Evolutionary conservation across 2,797 vertebrate genomes (phyloP).

Genomic region (Limnodromus scolopaceus): DNA sequence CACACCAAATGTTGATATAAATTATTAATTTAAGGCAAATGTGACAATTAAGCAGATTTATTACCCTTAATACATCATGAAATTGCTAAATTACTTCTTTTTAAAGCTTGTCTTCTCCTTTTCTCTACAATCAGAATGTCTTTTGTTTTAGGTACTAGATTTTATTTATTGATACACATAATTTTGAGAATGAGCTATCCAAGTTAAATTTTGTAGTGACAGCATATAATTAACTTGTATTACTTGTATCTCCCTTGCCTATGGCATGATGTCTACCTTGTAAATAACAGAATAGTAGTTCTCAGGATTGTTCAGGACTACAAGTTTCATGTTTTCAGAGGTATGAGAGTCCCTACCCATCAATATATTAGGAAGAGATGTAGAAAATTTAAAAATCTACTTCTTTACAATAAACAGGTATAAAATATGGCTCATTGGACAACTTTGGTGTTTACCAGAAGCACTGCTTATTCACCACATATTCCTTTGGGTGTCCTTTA

Average conservation of each 20-base stretch:
- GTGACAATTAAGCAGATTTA: slow-evolving; percentile 66
- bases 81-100: slow-evolving; percentile 39
- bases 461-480: neutral
- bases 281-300: neutral
- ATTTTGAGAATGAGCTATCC: neutral
- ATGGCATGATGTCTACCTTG: neutral
- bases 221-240: slow-evolving; percentile 6
- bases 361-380: neutral
- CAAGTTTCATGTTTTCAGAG: neutral
- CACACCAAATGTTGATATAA: slow-evolving; percentile 56
- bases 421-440: neutral
- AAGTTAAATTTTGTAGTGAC: neutral
- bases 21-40: slow-evolving; percentile 65
- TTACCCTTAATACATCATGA: slow-evolving; percentile 45
- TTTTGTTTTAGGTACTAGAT: neutral
- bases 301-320: neutral
- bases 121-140: neutral
- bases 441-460: neutral
- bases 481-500: neutral
- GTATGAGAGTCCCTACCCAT: neutral
- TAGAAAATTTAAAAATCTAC: neutral
- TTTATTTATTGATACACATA: slow-evolving; percentile 34
- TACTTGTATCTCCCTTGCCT: neutral
- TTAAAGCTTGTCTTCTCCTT: neutral
- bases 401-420: neutral